phyloP scores from a whole-genome alignment of 2,113 vertebrate genomes.

The Calidris pygmaea region DNA sequence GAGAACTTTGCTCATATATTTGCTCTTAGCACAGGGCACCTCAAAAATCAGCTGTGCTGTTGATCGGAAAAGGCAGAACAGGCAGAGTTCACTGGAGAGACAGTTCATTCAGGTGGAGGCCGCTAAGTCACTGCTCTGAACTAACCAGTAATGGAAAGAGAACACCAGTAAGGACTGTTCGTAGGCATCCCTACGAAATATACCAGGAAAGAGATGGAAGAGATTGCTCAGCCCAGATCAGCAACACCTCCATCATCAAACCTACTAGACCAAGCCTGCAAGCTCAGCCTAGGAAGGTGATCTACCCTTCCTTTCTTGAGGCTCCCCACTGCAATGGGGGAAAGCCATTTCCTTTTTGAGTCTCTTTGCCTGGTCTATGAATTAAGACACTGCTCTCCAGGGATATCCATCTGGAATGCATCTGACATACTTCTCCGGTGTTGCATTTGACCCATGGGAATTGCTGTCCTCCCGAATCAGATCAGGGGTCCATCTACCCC shows the following conservation, averaged over 20 bases:
- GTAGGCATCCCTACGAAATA: background rate
- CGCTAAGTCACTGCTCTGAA: background rate
- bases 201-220: background rate
- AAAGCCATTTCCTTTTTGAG: conserved; percentile 48
- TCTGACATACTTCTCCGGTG: conserved; percentile 52
- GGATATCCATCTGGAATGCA: conserved; percentile 54
- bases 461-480: conserved; percentile 51
- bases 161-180: background rate
- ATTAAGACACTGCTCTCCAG: conserved; percentile 47
- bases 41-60: background rate
- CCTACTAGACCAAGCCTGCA: background rate
- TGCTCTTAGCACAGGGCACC: background rate
- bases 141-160: background rate
- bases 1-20: background rate
- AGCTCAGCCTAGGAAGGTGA: conserved; percentile 8
- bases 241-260: background rate
- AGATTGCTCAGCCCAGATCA: background rate
- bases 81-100: background rate
- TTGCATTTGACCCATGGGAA: conserved; percentile 37
- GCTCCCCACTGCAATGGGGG: background rate
- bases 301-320: background rate
- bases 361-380: conserved; percentile 45
- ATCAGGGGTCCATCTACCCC: conserved; percentile 41
- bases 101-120: background rate
- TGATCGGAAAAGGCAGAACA: background rate